A percentile compares a stretch with the other conserved stretches of the same genome.
Conservation (phyloP, 2,113 vertebrate species). For the Salvelinus fontinalis region DNA sequence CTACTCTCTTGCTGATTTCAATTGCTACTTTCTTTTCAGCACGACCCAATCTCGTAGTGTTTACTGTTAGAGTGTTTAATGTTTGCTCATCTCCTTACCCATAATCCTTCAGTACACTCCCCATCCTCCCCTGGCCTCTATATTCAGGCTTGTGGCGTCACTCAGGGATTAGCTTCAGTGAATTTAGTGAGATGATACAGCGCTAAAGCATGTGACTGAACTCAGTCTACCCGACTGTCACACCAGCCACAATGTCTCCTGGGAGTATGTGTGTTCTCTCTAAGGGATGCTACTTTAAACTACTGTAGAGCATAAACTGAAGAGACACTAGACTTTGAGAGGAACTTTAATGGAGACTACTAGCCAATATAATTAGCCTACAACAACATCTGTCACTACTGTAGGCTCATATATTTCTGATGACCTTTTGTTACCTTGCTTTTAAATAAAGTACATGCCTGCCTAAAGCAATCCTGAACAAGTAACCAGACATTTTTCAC, state of each 20-base stretch:
- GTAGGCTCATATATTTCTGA: neutral
- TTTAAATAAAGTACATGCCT: slow-evolving; percentile 25
- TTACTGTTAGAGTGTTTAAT: slow-evolving; percentile 52
- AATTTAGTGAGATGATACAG: slow-evolving; percentile 48
- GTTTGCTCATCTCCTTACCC: slow-evolving; percentile 65
- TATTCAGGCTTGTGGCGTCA: slow-evolving; percentile 51
- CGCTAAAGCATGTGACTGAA: slow-evolving; percentile 20
- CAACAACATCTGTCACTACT: neutral
- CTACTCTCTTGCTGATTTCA: neutral
- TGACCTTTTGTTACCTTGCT: slow-evolving; percentile 1
- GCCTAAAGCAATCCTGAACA: neutral
- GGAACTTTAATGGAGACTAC: neutral
- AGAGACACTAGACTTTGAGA: neutral
- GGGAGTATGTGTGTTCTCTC: slow-evolving; percentile 7
- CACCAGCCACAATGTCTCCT: slow-evolving; percentile 11
- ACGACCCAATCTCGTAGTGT: slow-evolving; percentile 20
- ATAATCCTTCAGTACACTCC: slow-evolving; percentile 61
- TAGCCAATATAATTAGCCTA: neutral
- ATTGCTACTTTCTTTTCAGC: neutral
- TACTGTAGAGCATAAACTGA: neutral
- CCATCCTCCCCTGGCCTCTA: slow-evolving; percentile 45
- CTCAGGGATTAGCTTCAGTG: slow-evolving; percentile 17
- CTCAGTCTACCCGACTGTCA: no score
- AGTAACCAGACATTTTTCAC: neutral
- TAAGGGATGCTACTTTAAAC: slow-evolving; percentile 13